These are phyloP conservation scores for Cyphomyrus plagiostoma DNA, from an alignment of 2,113 vertebrate genomes.

Conservation along the genomic window DNA sequence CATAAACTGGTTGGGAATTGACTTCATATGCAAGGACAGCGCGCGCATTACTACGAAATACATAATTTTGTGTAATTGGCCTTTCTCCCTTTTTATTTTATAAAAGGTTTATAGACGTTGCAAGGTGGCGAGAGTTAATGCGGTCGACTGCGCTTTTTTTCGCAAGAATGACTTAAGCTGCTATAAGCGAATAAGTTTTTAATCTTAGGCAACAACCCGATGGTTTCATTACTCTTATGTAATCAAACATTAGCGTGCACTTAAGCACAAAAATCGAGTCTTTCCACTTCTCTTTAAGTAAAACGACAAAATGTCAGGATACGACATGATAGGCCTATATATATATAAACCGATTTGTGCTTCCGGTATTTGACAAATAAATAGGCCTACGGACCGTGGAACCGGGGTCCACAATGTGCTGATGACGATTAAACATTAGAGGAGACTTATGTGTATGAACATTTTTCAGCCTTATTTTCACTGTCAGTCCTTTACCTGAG, in stretches of 20 bases:
- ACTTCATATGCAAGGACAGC: background rate
- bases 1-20: background rate
- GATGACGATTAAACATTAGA: background rate
- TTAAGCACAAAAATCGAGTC: background rate
- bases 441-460: background rate
- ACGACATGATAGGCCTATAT: background rate
- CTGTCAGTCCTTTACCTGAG: background rate
- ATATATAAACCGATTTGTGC: background rate
- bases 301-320: background rate
- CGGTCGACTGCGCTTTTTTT: background rate
- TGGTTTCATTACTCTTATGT: background rate
- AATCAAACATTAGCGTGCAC: background rate
- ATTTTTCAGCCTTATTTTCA: background rate
- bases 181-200: background rate
- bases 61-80: background rate
- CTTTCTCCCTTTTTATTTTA: background rate
- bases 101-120: background rate
- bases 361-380: background rate
- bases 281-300: background rate
- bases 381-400: background rate
- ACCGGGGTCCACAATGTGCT: background rate
- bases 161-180: background rate
- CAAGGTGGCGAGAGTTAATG: background rate
- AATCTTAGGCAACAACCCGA: background rate
- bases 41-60: background rate